Conservation (phyloP, 2,797 vertebrate species). For the Cebuella pygmaea region DNA sequence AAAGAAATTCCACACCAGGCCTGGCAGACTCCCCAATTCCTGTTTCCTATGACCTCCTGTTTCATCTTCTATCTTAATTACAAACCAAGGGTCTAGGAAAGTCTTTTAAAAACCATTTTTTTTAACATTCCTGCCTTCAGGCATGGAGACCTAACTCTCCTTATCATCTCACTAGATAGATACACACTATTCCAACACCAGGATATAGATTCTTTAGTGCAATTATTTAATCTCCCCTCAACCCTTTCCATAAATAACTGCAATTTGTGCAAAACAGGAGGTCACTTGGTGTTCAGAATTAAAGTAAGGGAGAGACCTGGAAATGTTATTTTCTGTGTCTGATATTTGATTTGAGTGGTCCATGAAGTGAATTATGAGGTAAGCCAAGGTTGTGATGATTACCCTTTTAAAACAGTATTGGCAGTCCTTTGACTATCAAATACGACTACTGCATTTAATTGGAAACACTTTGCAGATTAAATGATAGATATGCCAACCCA, state of each 20-base stretch:
- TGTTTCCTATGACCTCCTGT: not conserved
- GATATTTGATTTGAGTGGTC: not conserved
- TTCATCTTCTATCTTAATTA: not conserved
- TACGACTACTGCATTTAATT: not conserved
- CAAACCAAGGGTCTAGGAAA: fast-evolving
- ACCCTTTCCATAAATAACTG: not conserved
- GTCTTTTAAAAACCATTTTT: not conserved
- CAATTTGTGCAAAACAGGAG: not conserved
- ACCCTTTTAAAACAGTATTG: not conserved
- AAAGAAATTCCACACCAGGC: too few relatives aligned
- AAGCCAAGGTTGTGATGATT: not conserved
- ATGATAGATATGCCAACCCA: fast-evolving
- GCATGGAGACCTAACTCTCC: not conserved
- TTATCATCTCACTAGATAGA: fast-evolving
- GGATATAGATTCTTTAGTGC: too few relatives aligned
- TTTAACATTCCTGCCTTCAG: not conserved
- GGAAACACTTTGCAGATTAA: not conserved
- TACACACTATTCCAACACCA: fast-evolving
- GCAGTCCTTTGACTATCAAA: not conserved
- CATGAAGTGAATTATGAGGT: not conserved
- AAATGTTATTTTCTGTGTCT: not conserved
- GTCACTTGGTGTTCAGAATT: not conserved
- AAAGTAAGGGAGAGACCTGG: not conserved
- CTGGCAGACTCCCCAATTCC: too few relatives aligned
- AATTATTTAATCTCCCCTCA: not conserved